Percentiles rank a stretch among this genome's conserved stretches.
These are phyloP conservation scores for Eolophus roseicapilla DNA, from an alignment of 2,113 vertebrate species.

Conservation along the genomic window DNA sequence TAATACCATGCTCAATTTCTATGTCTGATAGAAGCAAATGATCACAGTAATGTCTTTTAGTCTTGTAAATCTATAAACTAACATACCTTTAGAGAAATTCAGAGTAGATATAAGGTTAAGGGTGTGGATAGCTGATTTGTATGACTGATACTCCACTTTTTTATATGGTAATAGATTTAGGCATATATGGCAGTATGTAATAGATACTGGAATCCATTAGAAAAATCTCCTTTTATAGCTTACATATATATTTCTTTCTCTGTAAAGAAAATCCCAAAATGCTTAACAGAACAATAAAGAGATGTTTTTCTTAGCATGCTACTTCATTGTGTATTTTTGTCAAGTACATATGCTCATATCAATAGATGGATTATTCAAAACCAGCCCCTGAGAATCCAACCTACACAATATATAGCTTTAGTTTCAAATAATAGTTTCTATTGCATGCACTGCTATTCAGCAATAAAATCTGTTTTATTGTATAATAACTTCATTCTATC, in stretches of 20 bases:
- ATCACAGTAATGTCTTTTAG: not conserved
- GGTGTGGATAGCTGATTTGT: not conserved
- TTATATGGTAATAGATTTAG: not conserved
- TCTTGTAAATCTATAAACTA: not conserved
- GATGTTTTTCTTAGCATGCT: not conserved
- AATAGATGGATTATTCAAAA: not conserved
- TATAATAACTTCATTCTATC: not conserved
- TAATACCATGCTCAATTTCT: not conserved
- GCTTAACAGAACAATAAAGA: not conserved
- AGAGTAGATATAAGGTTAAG: not conserved
- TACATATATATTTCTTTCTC: not conserved
- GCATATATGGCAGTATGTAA: not conserved
- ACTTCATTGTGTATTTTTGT: not conserved
- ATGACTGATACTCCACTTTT: not conserved
- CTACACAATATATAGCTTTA: not conserved
- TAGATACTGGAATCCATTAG: not conserved
- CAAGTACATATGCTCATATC: not conserved
- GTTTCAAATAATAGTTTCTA: not conserved
- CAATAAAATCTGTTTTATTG: not conserved
- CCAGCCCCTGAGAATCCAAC: not conserved
- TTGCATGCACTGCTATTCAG: not conserved
- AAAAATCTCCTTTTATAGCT: not conserved
- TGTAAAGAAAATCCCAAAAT: not conserved
- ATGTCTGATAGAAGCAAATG: not conserved
- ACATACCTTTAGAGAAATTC: not conserved